phyloP scores from a whole-genome alignment of 2,113 vertebrate species.

The Erpornis zantholeuca region DNA sequence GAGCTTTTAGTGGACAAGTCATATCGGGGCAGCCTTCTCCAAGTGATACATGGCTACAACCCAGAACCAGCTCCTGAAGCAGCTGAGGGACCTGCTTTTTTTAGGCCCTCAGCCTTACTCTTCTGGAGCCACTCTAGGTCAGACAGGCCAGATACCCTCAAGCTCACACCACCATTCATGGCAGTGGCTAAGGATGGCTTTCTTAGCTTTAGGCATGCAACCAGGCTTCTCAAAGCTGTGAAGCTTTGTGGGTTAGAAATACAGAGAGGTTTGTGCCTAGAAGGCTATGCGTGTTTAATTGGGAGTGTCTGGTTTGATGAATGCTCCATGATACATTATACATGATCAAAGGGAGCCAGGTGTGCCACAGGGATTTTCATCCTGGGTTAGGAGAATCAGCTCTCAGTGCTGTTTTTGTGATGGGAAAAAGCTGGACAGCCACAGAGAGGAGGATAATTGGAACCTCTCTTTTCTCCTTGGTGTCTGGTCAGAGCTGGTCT shows the following conservation, averaged over 20 bases:
- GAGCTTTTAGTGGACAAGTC: not conserved
- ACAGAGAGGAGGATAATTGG: not conserved
- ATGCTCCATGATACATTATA: accelerated
- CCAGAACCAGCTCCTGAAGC: not conserved
- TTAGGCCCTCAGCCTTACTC: not conserved
- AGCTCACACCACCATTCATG: accelerated
- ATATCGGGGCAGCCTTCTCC: not conserved
- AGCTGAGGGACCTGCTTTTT: not conserved
- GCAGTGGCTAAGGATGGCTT: accelerated
- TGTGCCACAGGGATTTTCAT: not conserved
- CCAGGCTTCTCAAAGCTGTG: not conserved
- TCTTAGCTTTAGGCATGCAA: not conserved
- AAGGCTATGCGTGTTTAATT: not conserved
- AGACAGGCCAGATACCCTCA: not conserved
- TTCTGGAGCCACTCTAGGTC: not conserved
- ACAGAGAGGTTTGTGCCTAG: not conserved
- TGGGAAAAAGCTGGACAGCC: not conserved
- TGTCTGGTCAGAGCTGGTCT: conserved; percentile 6
- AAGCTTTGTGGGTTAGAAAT: not conserved
- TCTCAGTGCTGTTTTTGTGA: not conserved
- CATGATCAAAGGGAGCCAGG: not conserved
- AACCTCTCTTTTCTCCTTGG: not conserved
- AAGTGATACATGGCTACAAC: not conserved
- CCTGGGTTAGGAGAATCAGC: not conserved
- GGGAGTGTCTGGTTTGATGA: not conserved